Evolutionary conservation across 2,888 invertebrate species (phyloP).

Genomic region (Leucophenga montana): DNA sequence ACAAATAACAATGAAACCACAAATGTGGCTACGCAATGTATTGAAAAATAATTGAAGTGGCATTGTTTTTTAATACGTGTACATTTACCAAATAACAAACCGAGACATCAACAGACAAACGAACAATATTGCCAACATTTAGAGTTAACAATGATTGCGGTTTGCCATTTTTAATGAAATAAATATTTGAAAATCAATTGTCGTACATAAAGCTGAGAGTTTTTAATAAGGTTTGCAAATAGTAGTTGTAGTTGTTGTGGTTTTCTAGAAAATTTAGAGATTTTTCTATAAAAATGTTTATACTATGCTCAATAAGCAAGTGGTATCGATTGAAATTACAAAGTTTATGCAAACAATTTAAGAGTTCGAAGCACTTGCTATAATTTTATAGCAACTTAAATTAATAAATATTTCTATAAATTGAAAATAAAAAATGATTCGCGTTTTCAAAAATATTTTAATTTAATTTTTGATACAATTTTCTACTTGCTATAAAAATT

Average conservation of each 20-base stretch:
- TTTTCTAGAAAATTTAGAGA: neutral
- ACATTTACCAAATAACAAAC: no score
- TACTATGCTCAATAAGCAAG: no score
- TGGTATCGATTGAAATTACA: no score
- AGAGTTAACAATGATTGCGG: slow-evolving; percentile 22
- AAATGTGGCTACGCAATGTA: slow-evolving; percentile 13
- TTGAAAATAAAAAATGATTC: no score
- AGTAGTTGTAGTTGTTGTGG: neutral
- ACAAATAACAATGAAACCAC: slow-evolving; percentile 14
- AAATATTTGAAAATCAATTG: neutral
- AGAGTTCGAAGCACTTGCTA: no score
- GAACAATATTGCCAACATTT: slow-evolving; percentile 19
- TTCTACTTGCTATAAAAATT: no score
- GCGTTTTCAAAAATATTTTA: no score
- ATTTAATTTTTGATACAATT: no score
- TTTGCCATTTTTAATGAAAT: slow-evolving; percentile 6
- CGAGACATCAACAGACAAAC: neutral
- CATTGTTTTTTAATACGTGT: neutral
- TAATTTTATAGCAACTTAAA: no score
- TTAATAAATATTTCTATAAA: no score
- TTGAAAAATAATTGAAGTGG: slow-evolving; percentile 21
- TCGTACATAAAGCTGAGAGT: neutral
- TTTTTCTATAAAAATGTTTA: no score
- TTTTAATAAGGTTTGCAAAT: neutral
- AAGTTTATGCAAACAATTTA: no score